These are phyloP conservation scores for Fulmarus glacialis DNA, from an alignment of 2,113 vertebrate species.

Conservation along the genomic window DNA sequence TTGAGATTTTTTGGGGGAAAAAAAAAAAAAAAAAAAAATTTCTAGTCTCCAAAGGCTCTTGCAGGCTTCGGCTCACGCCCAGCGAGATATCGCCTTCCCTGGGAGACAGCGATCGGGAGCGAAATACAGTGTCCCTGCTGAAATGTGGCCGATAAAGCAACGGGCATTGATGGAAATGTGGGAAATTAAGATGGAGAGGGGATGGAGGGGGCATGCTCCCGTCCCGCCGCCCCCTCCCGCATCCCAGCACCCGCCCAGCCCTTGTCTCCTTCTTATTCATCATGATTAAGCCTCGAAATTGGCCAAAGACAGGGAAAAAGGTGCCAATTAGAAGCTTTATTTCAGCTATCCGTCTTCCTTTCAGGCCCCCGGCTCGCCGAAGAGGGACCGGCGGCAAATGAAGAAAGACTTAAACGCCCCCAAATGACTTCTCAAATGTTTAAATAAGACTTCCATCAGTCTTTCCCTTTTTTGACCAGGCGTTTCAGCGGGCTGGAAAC, in stretches of 20 bases:
- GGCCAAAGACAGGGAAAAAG: background rate
- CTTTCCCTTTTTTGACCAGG: background rate
- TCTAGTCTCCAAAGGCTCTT: background rate
- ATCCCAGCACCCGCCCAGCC: background rate
- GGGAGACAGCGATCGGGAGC: rapidly evolving
- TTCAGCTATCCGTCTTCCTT: background rate
- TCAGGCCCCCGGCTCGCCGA: background rate
- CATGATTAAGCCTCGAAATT: background rate
- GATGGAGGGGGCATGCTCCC: background rate
- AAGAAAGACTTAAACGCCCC: background rate
- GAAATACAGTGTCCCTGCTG: rapidly evolving
- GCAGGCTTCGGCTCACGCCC: rapidly evolving
- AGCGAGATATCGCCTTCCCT: rapidly evolving
- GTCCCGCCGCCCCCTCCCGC: rapidly evolving
- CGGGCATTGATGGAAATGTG: rapidly evolving
- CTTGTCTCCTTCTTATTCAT: background rate
- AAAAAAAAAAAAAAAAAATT: background rate
- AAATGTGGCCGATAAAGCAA: background rate
- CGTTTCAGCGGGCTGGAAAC: rapidly evolving
- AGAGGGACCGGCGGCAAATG: background rate
- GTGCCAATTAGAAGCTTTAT: conserved; percentile 25
- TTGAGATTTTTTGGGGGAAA: background rate
- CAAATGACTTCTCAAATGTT: conserved; percentile 27
- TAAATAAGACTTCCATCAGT: conserved; percentile 7
- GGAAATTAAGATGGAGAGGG: background rate